Base-by-base conservation (phyloP, 2,113 vertebrate genomes). In the Zosterops lateralis region DNA sequence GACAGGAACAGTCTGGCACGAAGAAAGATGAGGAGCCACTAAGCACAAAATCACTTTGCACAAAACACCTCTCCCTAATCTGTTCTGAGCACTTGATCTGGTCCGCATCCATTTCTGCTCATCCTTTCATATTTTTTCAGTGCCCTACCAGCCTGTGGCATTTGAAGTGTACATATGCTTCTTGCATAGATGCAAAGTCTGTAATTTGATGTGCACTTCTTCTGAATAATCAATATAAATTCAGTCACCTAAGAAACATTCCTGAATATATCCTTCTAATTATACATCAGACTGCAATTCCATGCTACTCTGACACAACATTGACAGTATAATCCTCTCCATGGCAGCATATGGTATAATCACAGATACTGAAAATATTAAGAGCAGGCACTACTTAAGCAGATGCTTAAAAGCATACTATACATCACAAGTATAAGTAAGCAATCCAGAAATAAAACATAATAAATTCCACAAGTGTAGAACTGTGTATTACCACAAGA, bases 11-110 rank as follows among this genome's bases (percentile, higher is more conserved):
- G 68, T 47, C 84, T 79, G 54, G 70, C 45, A 86, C 56, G 51
- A 86, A 66, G 81, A 89, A 89, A 92, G 48, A 90, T 62, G 86
- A 92, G 48, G 40, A 94, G 44, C 48, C 79, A 78, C 60, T 75
- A 84, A 92, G 73, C 62, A 75, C 45, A 94, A 95, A 96, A 95
- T 84, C 42, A 73, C 74, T 90, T 75, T 32, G 21, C 56, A 84
- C 38, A 74, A 83, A 88, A 88, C 85, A 93, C 60, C 68, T 85
- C 65, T 90, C 29, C 32, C 17, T 93, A 87, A 89, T 65, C 84
- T 87, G 31, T 34, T 92, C 45, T 65, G 73, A 90, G 61, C 45
- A 34, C 58, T 89, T 61, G 48, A 90, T 92, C 76, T 90, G 57
- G 40, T 89, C 60, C 0, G 26, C 53, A 68, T 82, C 61, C 71